Evolutionary conservation across 2,113 vertebrate genomes (phyloP), one percentile per base, ranked within the genome.

Genomic region (Ifrita kowaldi): DNA sequence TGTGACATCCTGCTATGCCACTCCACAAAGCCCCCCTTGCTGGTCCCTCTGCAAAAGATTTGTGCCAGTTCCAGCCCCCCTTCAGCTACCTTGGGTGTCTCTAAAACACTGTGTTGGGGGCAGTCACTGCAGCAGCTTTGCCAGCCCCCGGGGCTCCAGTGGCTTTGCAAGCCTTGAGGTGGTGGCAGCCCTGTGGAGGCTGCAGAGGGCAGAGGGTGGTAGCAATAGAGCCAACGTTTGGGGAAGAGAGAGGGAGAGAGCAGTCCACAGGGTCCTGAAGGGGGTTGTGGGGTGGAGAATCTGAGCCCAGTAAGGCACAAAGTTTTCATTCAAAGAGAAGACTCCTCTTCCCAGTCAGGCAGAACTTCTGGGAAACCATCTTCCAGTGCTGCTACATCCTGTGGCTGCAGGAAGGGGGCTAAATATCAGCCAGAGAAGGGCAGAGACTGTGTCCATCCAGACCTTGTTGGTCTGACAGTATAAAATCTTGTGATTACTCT

Each of bases 181-280:
- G 35, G 12, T 60, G 30, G 33, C 73, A 69, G 41, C 22, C 39
- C 53, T 13, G 1, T 69, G 24, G 46, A 33, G n/a, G 18, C 23
- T 82, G 42, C 42, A 50, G 33, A 27, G 56, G 19, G 23, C 56
- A 76, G 63, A 52, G 50, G 9, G 14, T 39, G 13, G 15, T 22
- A 23, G 11, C 33, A 69, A 24, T 21, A 75, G 32, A 80, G 11
- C 5, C 1, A 3, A 5, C 1, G 0, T 44, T 23, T 1, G 2
- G n/a, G 28, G 41, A 62, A 82, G 27, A 22, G 7, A 47, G 44
- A 1, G 22, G 7, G 76, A 46, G 46, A 87, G 39, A 23, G 20
- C 19, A 78, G 22, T 19, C 1, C 0, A 5, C 6, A 37, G 42
- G 49, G 32, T 74, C 22, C n/a, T 81, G 35, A 70, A 73, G n/a